Percentiles rank a stretch among this genome's conserved stretches.
These are phyloP conservation scores for Muscicapa adusta DNA, from an alignment of 2,113 vertebrate species.

Conservation along the genomic window DNA sequence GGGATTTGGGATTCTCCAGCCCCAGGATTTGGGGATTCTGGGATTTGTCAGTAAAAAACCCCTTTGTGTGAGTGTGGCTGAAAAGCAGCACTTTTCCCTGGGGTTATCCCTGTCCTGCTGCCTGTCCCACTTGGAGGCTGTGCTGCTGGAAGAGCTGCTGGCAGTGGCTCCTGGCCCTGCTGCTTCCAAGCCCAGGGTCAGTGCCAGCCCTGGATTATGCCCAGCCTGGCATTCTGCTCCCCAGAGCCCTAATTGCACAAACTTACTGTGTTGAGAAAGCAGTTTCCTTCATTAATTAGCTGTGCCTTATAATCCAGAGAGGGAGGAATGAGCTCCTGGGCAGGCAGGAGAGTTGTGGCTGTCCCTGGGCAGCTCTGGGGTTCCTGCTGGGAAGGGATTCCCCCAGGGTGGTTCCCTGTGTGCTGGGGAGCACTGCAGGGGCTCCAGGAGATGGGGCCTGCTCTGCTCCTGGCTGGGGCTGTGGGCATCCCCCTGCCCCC, in stretches of 20 bases:
- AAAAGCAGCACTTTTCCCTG: not conserved
- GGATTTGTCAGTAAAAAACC: not conserved
- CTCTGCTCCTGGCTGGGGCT: fast-evolving
- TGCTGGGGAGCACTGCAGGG: fast-evolving
- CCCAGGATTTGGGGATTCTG: fast-evolving
- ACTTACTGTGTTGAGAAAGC: not conserved
- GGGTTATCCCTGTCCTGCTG: not conserved
- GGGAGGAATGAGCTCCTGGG: not conserved
- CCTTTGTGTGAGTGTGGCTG: not conserved
- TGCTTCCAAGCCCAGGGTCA: not conserved
- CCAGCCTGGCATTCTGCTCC: not conserved
- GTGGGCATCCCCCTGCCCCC: not conserved
- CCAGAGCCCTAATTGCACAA: not conserved
- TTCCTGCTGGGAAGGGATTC: not conserved
- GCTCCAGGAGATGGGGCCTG: not conserved
- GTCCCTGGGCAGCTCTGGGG: not conserved
- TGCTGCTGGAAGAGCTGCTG: not conserved
- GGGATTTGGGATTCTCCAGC: not conserved
- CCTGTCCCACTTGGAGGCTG: not conserved
- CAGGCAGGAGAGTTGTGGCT: fast-evolving
- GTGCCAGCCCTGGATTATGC: not conserved
- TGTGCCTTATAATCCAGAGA: not conserved
- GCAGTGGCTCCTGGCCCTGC: not conserved
- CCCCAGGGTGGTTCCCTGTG: fast-evolving
- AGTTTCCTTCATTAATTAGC: not conserved